Base-by-base conservation (phyloP, 2,113 vertebrate genomes). In the Alethe castanea region DNA sequence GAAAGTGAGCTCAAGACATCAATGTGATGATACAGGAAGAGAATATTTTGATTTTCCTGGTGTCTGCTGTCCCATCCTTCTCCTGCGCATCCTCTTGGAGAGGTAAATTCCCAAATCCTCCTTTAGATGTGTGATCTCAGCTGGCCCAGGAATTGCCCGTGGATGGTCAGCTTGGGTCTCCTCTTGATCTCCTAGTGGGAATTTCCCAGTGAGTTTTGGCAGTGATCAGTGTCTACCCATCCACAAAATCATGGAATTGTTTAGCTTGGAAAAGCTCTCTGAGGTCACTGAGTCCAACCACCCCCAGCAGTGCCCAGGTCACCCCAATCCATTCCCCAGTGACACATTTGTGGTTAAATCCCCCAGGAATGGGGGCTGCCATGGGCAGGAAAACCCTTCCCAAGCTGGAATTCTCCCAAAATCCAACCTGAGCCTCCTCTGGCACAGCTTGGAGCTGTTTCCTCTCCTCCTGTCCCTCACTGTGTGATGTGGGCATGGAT, bases 11-110 rank as follows among this genome's bases (percentile, higher is more conserved):
- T 85, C 20, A 77, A 53, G 56, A 28, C n/a, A 7, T 35, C 20
- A 7, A 2, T 24, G 29, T 1, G 5, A 9, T 35, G 45, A 8
- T 19, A 10, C 2, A 38, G 14, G 3, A n/a, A 14, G 18, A 20
- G 47, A 64, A 12, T 4, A 8, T 9, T 61, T 31, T 61, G 25
- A 24, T 70, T 76, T 61, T 28, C 9, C 17, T 26, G 16, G 12
- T 38, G 25, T 61, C 12, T 8, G 2, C 62, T 76, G 3, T n/a
- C 33, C 12, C 40, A 38, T 36, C 36, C 23, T 79, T 76, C 17
- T 31, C 38, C 25, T 50, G 35, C 7, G 40, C 8, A 5, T 42
- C 24, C 69, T 62, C 48, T 20, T 40, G 25, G 18, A 47, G 24
- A 33, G 44, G 26, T 15, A 29, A 14, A 52, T 59, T 53, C 44